Percentiles rank a stretch among this genome's conserved stretches.
Evolutionary conservation across 2,888 invertebrate species (phyloP).

Genomic region (Drosophila pseudotalamancana): DNA sequence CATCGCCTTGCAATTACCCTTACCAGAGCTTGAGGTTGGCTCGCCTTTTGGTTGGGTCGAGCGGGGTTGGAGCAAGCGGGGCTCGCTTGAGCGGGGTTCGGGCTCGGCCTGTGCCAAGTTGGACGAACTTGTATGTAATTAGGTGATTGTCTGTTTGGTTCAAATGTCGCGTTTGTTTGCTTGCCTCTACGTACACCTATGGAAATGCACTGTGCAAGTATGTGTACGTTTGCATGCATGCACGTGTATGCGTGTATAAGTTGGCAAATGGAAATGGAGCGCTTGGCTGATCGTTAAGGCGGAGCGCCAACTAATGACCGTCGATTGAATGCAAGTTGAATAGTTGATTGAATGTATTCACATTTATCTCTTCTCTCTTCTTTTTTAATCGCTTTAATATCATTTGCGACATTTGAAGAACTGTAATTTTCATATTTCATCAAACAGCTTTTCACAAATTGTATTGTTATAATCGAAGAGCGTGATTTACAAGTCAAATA

Average conservation of each 20-base stretch:
- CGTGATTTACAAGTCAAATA: too few species aligned
- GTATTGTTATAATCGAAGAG: neutral
- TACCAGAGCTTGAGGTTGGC: conserved; percentile 19
- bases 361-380: too few species aligned
- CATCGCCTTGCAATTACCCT: conserved; percentile 76
- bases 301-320: conserved; percentile 46
- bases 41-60: neutral
- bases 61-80: neutral
- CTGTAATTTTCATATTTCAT: conserved; percentile 6
- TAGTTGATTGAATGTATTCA: conserved; percentile 29
- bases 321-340: conserved; percentile 39
- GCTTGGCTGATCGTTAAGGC: conserved; percentile 37
- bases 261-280: conserved; percentile 24
- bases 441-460: conserved; percentile 3
- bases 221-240: neutral
- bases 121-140: conserved; percentile 59
- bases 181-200: conserved; percentile 30
- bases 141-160: conserved; percentile 72
- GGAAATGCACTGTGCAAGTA: neutral
- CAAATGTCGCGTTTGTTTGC: conserved; percentile 74
- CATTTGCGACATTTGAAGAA: neutral
- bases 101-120: neutral
- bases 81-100: neutral
- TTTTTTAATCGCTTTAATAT: too few species aligned
- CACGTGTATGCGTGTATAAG: neutral